These are phyloP conservation scores for Philereme transversata DNA, from an alignment of 2,888 invertebrate species.

Conservation along the genomic window DNA sequence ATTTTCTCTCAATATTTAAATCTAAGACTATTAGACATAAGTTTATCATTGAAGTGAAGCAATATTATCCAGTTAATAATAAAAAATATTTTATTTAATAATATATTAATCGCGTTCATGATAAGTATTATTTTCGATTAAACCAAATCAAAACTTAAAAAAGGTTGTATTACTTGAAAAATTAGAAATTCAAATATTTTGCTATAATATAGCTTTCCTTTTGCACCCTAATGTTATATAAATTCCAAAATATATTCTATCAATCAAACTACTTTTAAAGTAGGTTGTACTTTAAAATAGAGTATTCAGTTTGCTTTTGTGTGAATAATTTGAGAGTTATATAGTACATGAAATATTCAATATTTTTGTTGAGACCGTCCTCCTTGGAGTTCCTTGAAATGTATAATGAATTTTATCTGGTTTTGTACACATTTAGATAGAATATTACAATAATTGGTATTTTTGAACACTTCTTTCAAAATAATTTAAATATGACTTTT, in stretches of 20 bases:
- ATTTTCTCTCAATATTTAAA: neutral
- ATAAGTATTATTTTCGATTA: slow-evolving; percentile 33
- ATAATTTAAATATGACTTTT: neutral
- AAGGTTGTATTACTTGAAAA: neutral
- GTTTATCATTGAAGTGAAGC: slow-evolving; percentile 20
- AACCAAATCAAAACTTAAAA: slow-evolving; percentile 14
- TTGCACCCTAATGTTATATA: neutral
- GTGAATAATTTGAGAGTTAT: neutral
- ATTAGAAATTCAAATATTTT: neutral
- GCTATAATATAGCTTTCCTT: neutral
- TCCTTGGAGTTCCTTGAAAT: slow-evolving; percentile 51
- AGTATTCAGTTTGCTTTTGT: neutral
- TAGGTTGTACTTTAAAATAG: neutral
- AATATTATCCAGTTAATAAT: slow-evolving; percentile 22
- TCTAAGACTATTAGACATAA: slow-evolving; percentile 5
- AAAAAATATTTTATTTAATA: slow-evolving; percentile 17
- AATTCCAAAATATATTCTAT: neutral
- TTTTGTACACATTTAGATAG: slow-evolving; percentile 19
- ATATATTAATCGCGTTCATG: slow-evolving; percentile 29
- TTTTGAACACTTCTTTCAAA: neutral
- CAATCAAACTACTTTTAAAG: neutral
- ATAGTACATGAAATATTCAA: slow-evolving; percentile 19
- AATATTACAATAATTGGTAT: neutral
- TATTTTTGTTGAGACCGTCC: slow-evolving; percentile 51
- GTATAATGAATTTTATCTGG: slow-evolving; percentile 27